Evolutionary conservation across 2,797 vertebrate species (phyloP).

Genomic region (Gymnothorax reevesii): DNA sequence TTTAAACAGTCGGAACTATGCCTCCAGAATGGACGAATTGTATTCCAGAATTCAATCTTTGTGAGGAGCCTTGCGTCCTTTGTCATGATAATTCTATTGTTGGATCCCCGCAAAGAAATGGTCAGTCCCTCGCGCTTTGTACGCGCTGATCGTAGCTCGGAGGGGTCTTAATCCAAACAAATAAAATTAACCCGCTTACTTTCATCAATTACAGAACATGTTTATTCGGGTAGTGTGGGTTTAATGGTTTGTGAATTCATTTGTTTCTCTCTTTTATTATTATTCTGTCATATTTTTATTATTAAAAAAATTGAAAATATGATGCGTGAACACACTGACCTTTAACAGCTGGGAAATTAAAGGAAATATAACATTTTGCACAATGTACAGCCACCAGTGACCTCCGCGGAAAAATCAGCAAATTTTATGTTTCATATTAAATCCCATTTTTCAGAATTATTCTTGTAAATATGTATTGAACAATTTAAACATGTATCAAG

Average conservation of each 20-base stretch:
- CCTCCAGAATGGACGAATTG: slow-evolving; percentile 57
- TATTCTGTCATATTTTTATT: background rate
- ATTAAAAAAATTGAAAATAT: background rate
- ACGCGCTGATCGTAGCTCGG: slow-evolving; percentile 65
- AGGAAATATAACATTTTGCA: too few relatives aligned
- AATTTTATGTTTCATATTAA: slow-evolving; percentile 10
- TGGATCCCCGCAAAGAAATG: slow-evolving; percentile 67
- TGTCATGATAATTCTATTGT: slow-evolving; percentile 78
- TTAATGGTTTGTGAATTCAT: background rate
- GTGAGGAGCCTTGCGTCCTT: slow-evolving; percentile 64
- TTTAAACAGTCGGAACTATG: slow-evolving; percentile 48
- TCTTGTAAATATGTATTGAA: background rate
- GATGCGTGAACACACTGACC: background rate
- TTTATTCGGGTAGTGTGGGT: slow-evolving; percentile 61
- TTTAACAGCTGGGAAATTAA: background rate
- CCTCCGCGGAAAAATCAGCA: background rate
- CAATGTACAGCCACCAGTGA: background rate
- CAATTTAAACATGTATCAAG: background rate
- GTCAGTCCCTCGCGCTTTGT: slow-evolving; percentile 64
- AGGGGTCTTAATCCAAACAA: slow-evolving; percentile 59
- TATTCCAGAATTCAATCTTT: slow-evolving; percentile 61
- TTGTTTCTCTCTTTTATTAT: background rate
- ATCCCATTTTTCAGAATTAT: background rate
- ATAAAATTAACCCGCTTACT: slow-evolving; percentile 56
- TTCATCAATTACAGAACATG: slow-evolving; percentile 64